Conservation (phyloP, 1,140 invertebrate genomes). For the Aphidius ervi region DNA sequence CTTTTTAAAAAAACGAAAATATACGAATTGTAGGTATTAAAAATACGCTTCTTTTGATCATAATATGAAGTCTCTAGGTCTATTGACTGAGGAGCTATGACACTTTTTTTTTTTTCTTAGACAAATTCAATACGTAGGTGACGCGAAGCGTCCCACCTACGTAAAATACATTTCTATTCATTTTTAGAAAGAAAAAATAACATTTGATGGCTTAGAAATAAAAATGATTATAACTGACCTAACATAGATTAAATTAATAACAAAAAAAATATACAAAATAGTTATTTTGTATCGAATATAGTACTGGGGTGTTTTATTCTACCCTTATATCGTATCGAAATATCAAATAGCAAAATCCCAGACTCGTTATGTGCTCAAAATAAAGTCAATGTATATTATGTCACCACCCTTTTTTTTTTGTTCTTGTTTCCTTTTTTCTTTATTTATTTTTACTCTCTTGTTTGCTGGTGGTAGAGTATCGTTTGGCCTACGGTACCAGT, state of each 20-base stretch:
- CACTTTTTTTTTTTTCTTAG: too few species aligned
- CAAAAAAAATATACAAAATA: conserved; percentile 5
- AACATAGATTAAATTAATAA: conserved; percentile 8
- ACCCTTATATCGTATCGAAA: conserved; percentile 42
- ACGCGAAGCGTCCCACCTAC: too few species aligned
- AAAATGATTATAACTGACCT: conserved; percentile 26
- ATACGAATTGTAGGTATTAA: too few species aligned
- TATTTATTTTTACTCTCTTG: background rate
- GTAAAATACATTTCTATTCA: background rate
- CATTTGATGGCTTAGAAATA: background rate
- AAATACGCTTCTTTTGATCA: too few species aligned
- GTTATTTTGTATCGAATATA: conserved; percentile 22
- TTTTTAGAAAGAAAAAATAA: too few species aligned
- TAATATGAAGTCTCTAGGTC: too few species aligned
- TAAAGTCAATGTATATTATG: too few species aligned
- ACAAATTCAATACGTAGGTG: too few species aligned
- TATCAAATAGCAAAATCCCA: conserved; percentile 49
- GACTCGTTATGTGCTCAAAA: conserved; percentile 35
- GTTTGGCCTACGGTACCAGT: conserved; percentile 33
- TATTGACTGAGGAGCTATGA: too few species aligned
- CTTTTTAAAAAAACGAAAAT: too few species aligned
- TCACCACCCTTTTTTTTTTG: too few species aligned
- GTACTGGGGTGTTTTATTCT: conserved; percentile 29
- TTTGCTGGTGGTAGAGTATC: conserved; percentile 38
- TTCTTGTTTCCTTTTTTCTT: too few species aligned